Percentiles rank a stretch among this genome's conserved stretches.
Conservation (phyloP, 1,140 invertebrate species). For the Bombus soroeensis region DNA sequence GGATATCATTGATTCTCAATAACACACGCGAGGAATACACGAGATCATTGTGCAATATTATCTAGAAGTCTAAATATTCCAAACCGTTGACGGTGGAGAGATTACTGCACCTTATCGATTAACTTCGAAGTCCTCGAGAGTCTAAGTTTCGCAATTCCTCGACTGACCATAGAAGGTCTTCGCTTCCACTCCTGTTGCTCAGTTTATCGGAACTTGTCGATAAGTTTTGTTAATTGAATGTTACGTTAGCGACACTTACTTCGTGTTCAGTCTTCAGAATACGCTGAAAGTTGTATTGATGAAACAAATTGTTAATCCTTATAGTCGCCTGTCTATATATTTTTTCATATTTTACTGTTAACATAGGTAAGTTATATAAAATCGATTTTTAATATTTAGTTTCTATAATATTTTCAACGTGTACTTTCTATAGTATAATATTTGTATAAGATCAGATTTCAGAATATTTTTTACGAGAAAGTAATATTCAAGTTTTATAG, state of each 20-base stretch:
- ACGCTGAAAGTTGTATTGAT: background rate
- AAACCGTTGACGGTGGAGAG: background rate
- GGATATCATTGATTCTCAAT: constrained; percentile 36
- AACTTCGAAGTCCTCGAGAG: constrained; percentile 14
- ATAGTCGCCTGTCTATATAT: too few relatives aligned
- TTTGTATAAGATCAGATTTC: too few relatives aligned
- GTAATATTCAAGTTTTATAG: too few relatives aligned
- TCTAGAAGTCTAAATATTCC: constrained; percentile 1
- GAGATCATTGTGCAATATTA: background rate
- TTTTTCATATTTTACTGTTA: background rate
- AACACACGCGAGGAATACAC: constrained; percentile 9
- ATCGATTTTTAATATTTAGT: background rate
- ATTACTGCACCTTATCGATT: constrained; percentile 23
- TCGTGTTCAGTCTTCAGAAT: background rate
- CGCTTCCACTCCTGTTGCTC: background rate
- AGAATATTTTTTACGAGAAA: too few relatives aligned
- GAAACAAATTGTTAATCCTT: too few relatives aligned
- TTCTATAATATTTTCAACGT: background rate
- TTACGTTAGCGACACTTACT: background rate
- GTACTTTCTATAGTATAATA: too few relatives aligned
- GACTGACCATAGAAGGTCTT: constrained; percentile 25
- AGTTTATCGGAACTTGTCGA: constrained; percentile 7
- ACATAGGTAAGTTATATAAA: background rate
- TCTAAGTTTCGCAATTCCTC: constrained; percentile 26
- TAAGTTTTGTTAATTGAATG: constrained; percentile 33